Conservation (phyloP, 2,888 invertebrate genomes). For the Apomyelois bistriatella region DNA sequence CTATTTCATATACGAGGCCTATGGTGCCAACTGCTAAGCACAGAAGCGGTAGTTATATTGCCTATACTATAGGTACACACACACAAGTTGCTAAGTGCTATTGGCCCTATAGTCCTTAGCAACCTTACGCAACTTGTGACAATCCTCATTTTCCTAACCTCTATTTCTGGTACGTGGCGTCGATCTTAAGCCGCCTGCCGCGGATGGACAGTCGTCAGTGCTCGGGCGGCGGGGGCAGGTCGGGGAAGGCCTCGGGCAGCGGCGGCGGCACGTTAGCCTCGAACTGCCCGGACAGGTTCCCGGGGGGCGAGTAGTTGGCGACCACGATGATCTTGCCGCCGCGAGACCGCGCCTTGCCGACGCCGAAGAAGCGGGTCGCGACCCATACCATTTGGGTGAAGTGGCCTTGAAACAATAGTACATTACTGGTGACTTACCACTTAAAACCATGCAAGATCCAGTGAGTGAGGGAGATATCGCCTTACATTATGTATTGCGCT, state of each 20-base stretch:
- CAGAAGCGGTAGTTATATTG: too few species aligned
- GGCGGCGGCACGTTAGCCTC: slow-evolving; percentile 89
- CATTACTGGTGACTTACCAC: too few species aligned
- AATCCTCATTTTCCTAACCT: too few species aligned
- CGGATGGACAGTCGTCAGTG: slow-evolving; percentile 72
- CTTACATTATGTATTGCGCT: too few species aligned
- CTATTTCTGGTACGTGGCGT: slow-evolving; percentile 46
- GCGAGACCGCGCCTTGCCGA: slow-evolving; percentile 88
- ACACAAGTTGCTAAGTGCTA: too few species aligned
- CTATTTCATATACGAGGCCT: too few species aligned
- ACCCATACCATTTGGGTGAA: slow-evolving; percentile 94
- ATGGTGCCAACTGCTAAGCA: too few species aligned
- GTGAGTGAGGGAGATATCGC: too few species aligned
- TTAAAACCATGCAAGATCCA: too few species aligned
- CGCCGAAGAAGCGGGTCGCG: slow-evolving; percentile 86
- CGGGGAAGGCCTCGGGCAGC: slow-evolving; percentile 80
- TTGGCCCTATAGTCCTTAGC: too few species aligned
- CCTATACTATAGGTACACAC: too few species aligned
- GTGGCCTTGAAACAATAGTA: slow-evolving; percentile 80
- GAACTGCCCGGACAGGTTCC: slow-evolving; percentile 87
- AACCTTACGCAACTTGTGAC: too few species aligned
- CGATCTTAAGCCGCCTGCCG: slow-evolving; percentile 62
- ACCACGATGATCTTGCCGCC: slow-evolving; percentile 91
- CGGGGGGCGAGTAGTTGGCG: slow-evolving; percentile 90
- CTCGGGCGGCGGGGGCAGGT: slow-evolving; percentile 52